Conservation (phyloP, 1,140 invertebrate species). For the Orius laevigatus region DNA sequence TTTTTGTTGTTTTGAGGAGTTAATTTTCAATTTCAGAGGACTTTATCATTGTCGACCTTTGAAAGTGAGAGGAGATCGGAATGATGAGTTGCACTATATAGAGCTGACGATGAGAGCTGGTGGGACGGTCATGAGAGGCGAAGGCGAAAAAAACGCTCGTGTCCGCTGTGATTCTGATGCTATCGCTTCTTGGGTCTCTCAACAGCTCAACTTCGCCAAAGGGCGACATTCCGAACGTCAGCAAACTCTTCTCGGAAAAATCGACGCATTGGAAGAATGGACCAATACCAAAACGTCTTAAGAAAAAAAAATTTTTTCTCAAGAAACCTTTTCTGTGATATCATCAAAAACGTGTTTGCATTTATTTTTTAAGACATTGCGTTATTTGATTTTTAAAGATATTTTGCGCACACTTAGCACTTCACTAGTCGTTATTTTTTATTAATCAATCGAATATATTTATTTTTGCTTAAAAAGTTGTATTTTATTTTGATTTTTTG, state of each 20-base stretch:
- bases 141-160: constrained; percentile 48
- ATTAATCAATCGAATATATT: too few species aligned
- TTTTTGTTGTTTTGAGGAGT: neutral
- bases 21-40: constrained; percentile 29
- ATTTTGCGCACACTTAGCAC: too few species aligned
- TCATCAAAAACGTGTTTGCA: too few species aligned
- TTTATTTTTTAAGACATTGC: too few species aligned
- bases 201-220: constrained; percentile 73
- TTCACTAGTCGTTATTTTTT: too few species aligned
- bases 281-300: neutral
- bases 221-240: constrained; percentile 64
- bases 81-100: constrained; percentile 45
- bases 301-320: too few species aligned
- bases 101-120: constrained; percentile 49
- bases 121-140: constrained; percentile 27
- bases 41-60: constrained; percentile 40
- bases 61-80: constrained; percentile 31
- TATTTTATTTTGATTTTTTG: too few species aligned
- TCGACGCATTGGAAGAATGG: constrained; percentile 12
- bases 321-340: too few species aligned
- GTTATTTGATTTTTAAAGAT: too few species aligned
- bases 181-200: constrained; percentile 55
- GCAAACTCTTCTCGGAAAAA: constrained; percentile 32
- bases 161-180: constrained; percentile 66
- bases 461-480: too few species aligned